These are phyloP conservation scores for Pangasianodon gigas DNA, from an alignment of 2,113 vertebrate species.

Conservation along the genomic window DNA sequence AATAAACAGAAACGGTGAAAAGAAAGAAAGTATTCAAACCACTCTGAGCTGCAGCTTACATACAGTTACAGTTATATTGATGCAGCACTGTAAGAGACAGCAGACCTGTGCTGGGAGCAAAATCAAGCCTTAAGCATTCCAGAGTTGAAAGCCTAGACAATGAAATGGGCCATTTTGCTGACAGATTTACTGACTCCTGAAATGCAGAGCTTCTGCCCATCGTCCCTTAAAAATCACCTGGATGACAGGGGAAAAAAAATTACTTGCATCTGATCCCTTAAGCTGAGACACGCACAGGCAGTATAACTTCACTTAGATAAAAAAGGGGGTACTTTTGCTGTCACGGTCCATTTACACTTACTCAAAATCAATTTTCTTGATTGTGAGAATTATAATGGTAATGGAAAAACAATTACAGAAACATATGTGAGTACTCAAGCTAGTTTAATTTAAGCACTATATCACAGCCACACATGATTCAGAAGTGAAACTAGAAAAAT, in stretches of 20 bases:
- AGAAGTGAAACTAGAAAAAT: slow-evolving; percentile 16
- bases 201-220: not conserved
- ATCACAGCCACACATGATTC: slow-evolving; percentile 1
- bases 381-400: not conserved
- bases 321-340: not conserved
- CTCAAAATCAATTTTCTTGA: not conserved
- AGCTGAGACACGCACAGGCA: not conserved
- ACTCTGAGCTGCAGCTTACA: not conserved
- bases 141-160: slow-evolving; percentile 58
- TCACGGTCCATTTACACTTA: not conserved
- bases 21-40: not conserved
- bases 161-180: slow-evolving; percentile 23
- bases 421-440: not conserved
- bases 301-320: not conserved
- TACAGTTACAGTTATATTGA: not conserved
- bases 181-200: slow-evolving; percentile 27
- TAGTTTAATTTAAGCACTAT: slow-evolving; percentile 45
- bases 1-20: not conserved
- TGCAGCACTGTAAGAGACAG: slow-evolving; percentile 50
- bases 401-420: slow-evolving; percentile 2
- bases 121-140: slow-evolving; percentile 60
- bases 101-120: slow-evolving; percentile 1
- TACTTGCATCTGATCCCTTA: not conserved
- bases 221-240: not conserved
- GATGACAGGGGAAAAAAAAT: slow-evolving; percentile 4